These are phyloP conservation scores for Rapana venosa DNA, from an alignment of 2,888 invertebrate genomes.

Conservation along the genomic window DNA sequence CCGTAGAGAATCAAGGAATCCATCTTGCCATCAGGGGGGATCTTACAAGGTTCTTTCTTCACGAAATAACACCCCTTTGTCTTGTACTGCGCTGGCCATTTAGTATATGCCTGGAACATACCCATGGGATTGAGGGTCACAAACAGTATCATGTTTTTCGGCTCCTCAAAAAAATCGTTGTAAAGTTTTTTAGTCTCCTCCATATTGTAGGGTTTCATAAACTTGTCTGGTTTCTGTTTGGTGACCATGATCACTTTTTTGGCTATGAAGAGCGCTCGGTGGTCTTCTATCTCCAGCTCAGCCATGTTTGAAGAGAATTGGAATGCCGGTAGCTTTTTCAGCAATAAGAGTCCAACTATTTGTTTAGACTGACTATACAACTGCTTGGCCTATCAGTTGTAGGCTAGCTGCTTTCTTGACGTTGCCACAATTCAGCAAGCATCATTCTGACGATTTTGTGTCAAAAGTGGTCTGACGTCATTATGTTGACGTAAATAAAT, in stretches of 20 bases:
- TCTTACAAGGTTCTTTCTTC: conserved; percentile 86
- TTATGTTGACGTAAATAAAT: too few relatives aligned
- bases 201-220: conserved; percentile 85
- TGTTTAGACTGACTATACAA: too few relatives aligned
- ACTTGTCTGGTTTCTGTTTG: conserved; percentile 95
- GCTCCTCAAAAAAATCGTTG: conserved; percentile 77
- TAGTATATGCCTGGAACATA: conserved; percentile 84
- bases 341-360: neutral
- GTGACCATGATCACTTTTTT: conserved; percentile 83
- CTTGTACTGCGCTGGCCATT: conserved; percentile 88
- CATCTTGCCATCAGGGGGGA: conserved; percentile 82
- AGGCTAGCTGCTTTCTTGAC: too few relatives aligned
- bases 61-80: conserved; percentile 84
- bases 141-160: conserved; percentile 68
- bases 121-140: conserved; percentile 62
- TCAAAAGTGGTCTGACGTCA: too few relatives aligned
- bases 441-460: too few relatives aligned
- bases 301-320: conserved; percentile 50
- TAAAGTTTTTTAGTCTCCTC: conserved; percentile 76
- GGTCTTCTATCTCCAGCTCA: conserved; percentile 81
- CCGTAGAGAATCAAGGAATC: conserved; percentile 87
- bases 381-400: too few relatives aligned
- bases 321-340: neutral
- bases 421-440: too few relatives aligned
- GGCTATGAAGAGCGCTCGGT: conserved; percentile 90